A percentile compares a stretch with the other conserved stretches of the same genome.
Conservation (phyloP, 2,113 vertebrate genomes). For the Penelope pileata region DNA sequence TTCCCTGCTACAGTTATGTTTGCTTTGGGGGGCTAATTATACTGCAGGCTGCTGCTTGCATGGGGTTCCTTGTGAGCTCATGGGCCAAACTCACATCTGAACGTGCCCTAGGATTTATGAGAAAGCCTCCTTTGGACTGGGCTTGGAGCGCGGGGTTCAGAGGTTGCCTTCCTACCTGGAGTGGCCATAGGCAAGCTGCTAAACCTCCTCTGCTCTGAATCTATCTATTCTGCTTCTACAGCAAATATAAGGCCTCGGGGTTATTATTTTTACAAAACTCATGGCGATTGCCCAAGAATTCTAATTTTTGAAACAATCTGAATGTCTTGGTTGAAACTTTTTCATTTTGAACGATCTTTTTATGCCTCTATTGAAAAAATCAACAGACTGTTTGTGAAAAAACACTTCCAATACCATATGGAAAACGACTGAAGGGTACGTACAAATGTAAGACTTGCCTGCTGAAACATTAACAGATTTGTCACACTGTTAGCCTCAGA, state of each 20-base stretch:
- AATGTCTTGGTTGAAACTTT: background rate
- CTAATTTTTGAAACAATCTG: background rate
- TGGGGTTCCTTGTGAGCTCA: background rate
- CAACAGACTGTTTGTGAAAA: background rate
- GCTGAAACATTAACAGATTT: constrained; percentile 68
- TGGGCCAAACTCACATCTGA: background rate
- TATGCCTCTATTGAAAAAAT: constrained; percentile 33
- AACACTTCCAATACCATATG: constrained; percentile 14
- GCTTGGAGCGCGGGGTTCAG: background rate
- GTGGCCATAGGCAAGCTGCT: background rate
- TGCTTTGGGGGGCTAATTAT: background rate
- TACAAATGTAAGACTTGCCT: constrained; percentile 35
- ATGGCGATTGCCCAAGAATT: background rate
- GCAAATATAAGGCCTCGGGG: background rate
- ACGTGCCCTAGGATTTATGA: background rate
- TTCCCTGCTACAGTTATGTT: background rate
- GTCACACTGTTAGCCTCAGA: constrained; percentile 36
- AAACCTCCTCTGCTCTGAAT: background rate
- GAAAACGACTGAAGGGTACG: constrained; percentile 67
- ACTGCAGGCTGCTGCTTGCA: background rate
- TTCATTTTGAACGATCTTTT: background rate
- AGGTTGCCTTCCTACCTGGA: background rate
- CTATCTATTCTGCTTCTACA: background rate
- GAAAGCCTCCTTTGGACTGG: background rate
- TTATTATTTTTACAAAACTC: background rate